Percentiles rank a stretch among this genome's conserved stretches.
Evolutionary conservation across 2,797 vertebrate species (phyloP).

Genomic region (Antrozous pallidus): DNA sequence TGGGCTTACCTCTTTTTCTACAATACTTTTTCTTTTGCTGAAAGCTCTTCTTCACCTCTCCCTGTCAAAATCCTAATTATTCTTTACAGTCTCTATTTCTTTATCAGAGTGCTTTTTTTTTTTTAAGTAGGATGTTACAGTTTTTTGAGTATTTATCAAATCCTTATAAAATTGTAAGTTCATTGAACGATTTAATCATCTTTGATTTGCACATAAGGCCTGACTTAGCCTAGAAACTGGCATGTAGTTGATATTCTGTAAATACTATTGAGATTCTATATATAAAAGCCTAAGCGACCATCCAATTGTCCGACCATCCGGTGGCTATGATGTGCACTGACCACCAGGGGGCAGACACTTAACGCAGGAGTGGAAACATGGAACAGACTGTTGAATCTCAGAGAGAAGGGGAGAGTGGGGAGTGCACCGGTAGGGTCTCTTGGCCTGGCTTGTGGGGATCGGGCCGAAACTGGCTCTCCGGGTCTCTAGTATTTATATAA

Average conservation of each 20-base stretch:
- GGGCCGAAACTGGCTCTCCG: too few relatives aligned
- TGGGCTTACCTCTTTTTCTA: background rate
- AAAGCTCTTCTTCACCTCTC: background rate
- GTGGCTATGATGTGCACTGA: too few relatives aligned
- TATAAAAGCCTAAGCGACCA: background rate
- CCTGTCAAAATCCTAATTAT: background rate
- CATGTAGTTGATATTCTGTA: background rate
- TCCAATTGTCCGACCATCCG: too few relatives aligned
- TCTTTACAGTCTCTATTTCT: slow-evolving; percentile 26
- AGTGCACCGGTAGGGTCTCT: too few relatives aligned
- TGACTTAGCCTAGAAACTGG: background rate
- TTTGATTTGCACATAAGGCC: background rate
- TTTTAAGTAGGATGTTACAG: background rate
- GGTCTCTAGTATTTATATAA: background rate
- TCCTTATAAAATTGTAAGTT: background rate
- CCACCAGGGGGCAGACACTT: too few relatives aligned
- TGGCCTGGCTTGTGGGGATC: too few relatives aligned
- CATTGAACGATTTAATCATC: background rate
- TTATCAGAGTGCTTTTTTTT: background rate
- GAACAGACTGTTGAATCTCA: too few relatives aligned
- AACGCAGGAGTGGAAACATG: too few relatives aligned
- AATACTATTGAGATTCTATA: background rate
- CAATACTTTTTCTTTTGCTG: slow-evolving; percentile 14
- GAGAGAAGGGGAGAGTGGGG: too few relatives aligned
- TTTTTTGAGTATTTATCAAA: slow-evolving; percentile 14